Evolutionary conservation across 2,113 vertebrate species (phyloP).

Genomic region (Penelope pileata): DNA sequence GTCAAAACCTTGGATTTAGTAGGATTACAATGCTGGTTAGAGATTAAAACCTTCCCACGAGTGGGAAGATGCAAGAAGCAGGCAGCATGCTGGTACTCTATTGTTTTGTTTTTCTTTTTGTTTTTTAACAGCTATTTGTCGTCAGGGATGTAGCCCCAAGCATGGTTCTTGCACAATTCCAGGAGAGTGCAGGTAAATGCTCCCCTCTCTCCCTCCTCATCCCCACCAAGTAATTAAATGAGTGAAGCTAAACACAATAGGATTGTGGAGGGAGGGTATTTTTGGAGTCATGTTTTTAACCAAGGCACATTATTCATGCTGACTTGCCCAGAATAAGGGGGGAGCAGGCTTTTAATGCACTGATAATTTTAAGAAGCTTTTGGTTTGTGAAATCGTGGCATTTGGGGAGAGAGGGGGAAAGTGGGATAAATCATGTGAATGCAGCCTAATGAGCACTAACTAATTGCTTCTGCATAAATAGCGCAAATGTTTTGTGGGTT

Average conservation of each 20-base stretch:
- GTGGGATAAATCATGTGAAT: constrained; percentile 18
- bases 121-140: constrained; percentile 89
- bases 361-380: constrained; percentile 54
- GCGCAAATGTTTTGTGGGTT: constrained; percentile 15
- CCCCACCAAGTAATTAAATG: background rate
- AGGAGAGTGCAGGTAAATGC: constrained; percentile 93
- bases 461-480: constrained; percentile 64
- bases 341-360: constrained; percentile 14
- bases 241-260: constrained; percentile 11
- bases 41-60: constrained; percentile 70
- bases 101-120: background rate
- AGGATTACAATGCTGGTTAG: constrained; percentile 55
- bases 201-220: background rate
- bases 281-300: constrained; percentile 33
- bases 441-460: constrained; percentile 65
- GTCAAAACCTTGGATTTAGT: constrained; percentile 69
- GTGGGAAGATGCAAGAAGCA: background rate
- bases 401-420: background rate
- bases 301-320: constrained; percentile 70
- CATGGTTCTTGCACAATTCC: constrained; percentile 94
- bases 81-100: constrained; percentile 29
- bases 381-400: background rate
- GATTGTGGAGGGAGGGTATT: background rate
- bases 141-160: constrained; percentile 95
- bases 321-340: constrained; percentile 56